Evolutionary conservation across 2,113 vertebrate genomes (phyloP), one percentile per base, ranked within the genome.

Genomic region (Galbula dea): DNA sequence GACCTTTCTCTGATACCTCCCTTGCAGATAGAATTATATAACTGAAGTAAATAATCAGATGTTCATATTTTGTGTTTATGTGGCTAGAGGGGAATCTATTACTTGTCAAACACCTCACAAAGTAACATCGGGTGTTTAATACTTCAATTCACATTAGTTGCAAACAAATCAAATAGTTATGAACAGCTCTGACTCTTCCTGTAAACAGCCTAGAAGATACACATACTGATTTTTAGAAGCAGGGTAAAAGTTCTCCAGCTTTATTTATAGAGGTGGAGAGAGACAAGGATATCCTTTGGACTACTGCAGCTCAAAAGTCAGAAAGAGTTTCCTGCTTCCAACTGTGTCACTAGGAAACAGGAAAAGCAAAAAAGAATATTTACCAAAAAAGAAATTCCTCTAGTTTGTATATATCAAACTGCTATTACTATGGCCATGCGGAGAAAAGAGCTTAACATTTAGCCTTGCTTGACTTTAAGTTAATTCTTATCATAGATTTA

Each of bases 261-360:
- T 95, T 96, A 97, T 97, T 97, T 96, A 96, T 96, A 97, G 97
- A 96, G 94, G 96, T 92, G 96, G 92, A 82, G 95, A 96, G 93
- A 94, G 95, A 97, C 90, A 95, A 97, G 96, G 94, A 97, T 96
- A 97, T 97, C 95, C 96, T 97, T 82, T 95, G 92, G 93, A 86
- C 93, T 95, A 92, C 91, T 84, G 83, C 73, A 94, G 88, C 83
- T 95, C 83, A 76, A 94, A 95, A 96, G 66, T 90, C 87, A 39
- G 90, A 96, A 91, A 80, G 59, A 83, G 93, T 76, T 97, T 97
- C 97, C 97, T 97, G 95, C 83, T 97, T 97, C 96, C 96, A 96
- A 81, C 95, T 95, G 96, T 94, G 94, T 79, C 83, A 93, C 83
- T 89, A 94, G 94, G 95, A 97, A 97, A 96, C 95, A 96, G 97